phyloP scores from a whole-genome alignment of 2,113 vertebrate genomes.

The Gopherus evgoodei region DNA sequence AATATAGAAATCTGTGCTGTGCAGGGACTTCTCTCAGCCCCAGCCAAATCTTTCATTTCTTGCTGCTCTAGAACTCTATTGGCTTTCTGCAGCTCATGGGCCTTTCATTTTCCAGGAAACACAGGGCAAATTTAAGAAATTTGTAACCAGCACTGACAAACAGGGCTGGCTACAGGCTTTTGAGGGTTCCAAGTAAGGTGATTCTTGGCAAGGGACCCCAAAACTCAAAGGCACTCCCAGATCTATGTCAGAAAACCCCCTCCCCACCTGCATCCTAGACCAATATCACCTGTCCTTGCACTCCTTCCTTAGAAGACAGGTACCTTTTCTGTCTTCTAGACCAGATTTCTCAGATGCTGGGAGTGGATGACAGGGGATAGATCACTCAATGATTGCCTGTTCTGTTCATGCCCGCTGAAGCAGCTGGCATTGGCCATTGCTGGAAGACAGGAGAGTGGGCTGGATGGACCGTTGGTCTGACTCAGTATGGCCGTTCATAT shows the following conservation, averaged over 20 bases:
- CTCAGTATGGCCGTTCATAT: background rate
- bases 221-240: background rate
- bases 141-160: slow-evolving; percentile 5
- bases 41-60: rapidly evolving
- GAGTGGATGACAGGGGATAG: background rate
- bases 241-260: background rate
- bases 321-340: background rate
- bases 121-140: background rate
- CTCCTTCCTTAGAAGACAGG: background rate
- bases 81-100: background rate
- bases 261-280: background rate
- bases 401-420: background rate
- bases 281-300: background rate
- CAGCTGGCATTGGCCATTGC: background rate
- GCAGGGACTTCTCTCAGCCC: background rate
- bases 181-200: background rate
- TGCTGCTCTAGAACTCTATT: background rate
- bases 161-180: background rate
- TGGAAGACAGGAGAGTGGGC: background rate
- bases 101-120: slow-evolving; percentile 5
- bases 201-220: background rate
- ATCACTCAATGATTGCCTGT: background rate
- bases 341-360: background rate
- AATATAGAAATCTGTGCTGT: background rate
- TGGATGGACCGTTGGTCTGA: background rate